Conservation (phyloP, 2,888 invertebrate species). For the Drosophila affinis region DNA sequence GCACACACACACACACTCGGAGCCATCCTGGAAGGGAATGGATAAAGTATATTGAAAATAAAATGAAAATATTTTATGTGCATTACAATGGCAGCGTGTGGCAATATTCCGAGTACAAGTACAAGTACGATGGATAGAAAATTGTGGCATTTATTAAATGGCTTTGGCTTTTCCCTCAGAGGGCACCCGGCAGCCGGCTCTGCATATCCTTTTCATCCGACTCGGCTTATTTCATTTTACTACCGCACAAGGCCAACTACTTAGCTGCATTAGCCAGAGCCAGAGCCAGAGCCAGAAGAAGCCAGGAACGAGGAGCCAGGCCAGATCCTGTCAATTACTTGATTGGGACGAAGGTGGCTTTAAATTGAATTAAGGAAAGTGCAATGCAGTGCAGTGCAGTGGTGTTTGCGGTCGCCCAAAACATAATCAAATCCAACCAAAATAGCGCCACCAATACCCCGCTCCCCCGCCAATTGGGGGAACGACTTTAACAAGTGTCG, state of each 20-base stretch:
- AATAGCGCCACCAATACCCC: slow-evolving; percentile 13
- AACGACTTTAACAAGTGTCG: slow-evolving; percentile 70
- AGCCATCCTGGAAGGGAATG: slow-evolving; percentile 44
- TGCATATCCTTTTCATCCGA: slow-evolving; percentile 24
- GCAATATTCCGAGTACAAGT: slow-evolving; percentile 48
- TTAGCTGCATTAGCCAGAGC: slow-evolving; percentile 47
- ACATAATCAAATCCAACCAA: slow-evolving; percentile 16
- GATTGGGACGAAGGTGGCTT: slow-evolving; percentile 54
- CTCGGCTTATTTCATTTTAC: slow-evolving; percentile 51
- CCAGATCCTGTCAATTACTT: slow-evolving; percentile 36
- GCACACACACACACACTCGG: slow-evolving; percentile 4
- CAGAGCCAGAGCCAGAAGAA: slow-evolving; percentile 32
- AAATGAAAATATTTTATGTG: slow-evolving; percentile 74
- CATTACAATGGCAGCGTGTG: slow-evolving; percentile 71
- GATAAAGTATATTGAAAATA: slow-evolving; percentile 70
- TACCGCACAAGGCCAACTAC: slow-evolving; percentile 42
- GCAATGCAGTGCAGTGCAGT: slow-evolving; percentile 33
- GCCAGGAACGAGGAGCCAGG: slow-evolving; percentile 10
- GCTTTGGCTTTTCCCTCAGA: slow-evolving; percentile 46
- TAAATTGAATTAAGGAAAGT: slow-evolving; percentile 67
- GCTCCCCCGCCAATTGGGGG: slow-evolving; percentile 33
- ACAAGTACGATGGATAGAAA: slow-evolving; percentile 47
- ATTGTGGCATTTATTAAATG: slow-evolving; percentile 77
- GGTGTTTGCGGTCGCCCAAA: slow-evolving; percentile 3
- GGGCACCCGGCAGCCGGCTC: background rate